phyloP scores from a whole-genome alignment of 2,113 vertebrate genomes.

The Xenopus tropicalis region DNA sequence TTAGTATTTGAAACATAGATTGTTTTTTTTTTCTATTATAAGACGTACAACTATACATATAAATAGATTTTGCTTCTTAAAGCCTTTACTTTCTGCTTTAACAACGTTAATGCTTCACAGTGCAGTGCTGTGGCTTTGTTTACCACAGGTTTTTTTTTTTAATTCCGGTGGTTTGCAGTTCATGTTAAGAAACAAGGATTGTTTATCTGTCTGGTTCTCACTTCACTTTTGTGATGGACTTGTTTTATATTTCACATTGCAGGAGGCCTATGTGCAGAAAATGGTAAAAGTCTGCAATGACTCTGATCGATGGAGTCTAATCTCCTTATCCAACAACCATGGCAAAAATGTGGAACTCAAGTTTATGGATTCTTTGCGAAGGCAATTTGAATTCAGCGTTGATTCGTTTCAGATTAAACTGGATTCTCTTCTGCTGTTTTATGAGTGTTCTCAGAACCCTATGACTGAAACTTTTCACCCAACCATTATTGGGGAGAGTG shows the following conservation, averaged over 20 bases:
- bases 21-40: too few relatives aligned
- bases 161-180: too few relatives aligned
- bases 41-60: too few relatives aligned
- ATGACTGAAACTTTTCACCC: slow-evolving; percentile 97
- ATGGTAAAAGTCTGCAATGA: slow-evolving; percentile 99
- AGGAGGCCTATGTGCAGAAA: slow-evolving; percentile 99
- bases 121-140: too few relatives aligned
- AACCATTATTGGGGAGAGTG: slow-evolving; percentile 93
- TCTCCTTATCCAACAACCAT: slow-evolving; percentile 96
- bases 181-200: too few relatives aligned
- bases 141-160: too few relatives aligned
- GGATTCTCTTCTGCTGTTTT: slow-evolving; percentile 96
- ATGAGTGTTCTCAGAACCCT: slow-evolving; percentile 94
- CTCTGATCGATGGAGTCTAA: slow-evolving; percentile 97
- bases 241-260: slow-evolving; percentile 55
- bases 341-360: slow-evolving; percentile 98
- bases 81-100: too few relatives aligned
- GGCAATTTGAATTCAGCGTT: slow-evolving; percentile 98
- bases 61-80: too few relatives aligned
- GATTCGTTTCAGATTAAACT: slow-evolving; percentile 98
- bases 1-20: too few relatives aligned
- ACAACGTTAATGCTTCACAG: too few relatives aligned
- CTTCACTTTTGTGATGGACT: slow-evolving; percentile 47
- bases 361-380: slow-evolving; percentile 94
- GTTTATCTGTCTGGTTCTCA: neutral